Evolutionary conservation across 2,113 vertebrate species (phyloP), one percentile per base, ranked within the genome.

Genomic region (Sinocyclocheilus anshuiensis): DNA sequence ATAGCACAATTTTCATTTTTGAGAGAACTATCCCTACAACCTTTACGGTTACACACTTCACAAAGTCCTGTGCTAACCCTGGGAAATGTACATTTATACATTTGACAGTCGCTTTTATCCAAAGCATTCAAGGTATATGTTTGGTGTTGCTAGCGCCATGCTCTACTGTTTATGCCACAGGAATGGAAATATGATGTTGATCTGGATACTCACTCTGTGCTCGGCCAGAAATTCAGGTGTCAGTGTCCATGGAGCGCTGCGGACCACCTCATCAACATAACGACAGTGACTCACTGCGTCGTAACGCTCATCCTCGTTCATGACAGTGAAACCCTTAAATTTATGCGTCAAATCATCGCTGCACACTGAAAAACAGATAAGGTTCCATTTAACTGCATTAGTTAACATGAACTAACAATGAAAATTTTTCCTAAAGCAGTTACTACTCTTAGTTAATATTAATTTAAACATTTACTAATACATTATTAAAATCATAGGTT

Each of bases 281-380:
- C 96, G 96, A 89, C 96, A 97, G 91, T 97, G 96, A 90, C 95
- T 95, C 26, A 97, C 95, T 0, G 96, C 96, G 0, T 96, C 96
- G 0, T 97, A 97, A 13, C 96, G 94, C 77, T 97, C 96, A 0
- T 91, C 96, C 3, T 97, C 96, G 1, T 95, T 96, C 96, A 97
- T 97, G 39, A 97, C 96, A 0, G 96, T 97, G 93, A 97, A 97
- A 89, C 96, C 96, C 90, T 97, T 97, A 84, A 96, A 95, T 90
- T 95, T 96, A 91, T 97, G 96, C 0, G 96, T 97, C 42, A 97
- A 93, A 76, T 96, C 96, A 39, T 89, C 88, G 5, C 88, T 89
- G 86, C 88, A 89, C 20, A 89, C 88, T 89, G 71, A 9, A 57
- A 57, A 48, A 48, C 45, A 11, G 0, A 48, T 48, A 4, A 1